Evolutionary conservation across 2,113 vertebrate genomes (phyloP), one percentile per base, ranked within the genome.

Genomic region (Microcebus griseorufus): DNA sequence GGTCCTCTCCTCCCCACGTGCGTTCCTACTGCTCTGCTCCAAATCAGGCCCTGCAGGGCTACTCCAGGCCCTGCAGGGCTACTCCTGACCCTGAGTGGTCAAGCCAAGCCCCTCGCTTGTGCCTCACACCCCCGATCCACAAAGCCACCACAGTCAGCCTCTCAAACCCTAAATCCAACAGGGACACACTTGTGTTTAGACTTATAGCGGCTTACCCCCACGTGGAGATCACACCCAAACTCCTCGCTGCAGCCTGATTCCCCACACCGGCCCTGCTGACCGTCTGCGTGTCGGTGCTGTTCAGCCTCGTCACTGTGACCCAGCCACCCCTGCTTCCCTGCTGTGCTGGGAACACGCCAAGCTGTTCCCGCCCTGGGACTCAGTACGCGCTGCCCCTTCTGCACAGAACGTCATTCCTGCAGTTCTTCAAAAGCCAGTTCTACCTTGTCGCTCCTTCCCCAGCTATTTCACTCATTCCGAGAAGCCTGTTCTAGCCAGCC

Each of bases 251-350:
- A 6, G 42, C 45, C 53, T 6, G 32, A 1, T 69, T 48, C 6
- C 34, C 9, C 10, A 0, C 0, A 5, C 5, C 39, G 37, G 17
- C 18, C 34, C 29, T 29, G 32, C 16, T 70, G 20, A 16, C 51
- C 1, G 17, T 18, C 45, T 76, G 70, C 25, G 17, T 48, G 16
- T 14, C 42, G 62, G 20, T 5, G 11, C 60, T 27, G 11, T 13
- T 7, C 65, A 13, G 2, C 62, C 32, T 7, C 10, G 22, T 29
- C 69, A 5, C 18, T 14, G 8, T 48, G 17, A 23, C 75, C 62
- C 7, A 51, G 25, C 20, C 70, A 42, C 20, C 17, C 20, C 7
- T 1, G 73, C 20, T 65, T 4, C 51, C 83, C 60, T 39, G 25
- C 42, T 51, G 13, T 34, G 34, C 32, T 13, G 32, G 55, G 32